Percentiles rank a stretch among this genome's conserved stretches.
phyloP scores from a whole-genome alignment of 1,140 invertebrate genomes.

The Calosoma granatense region DNA sequence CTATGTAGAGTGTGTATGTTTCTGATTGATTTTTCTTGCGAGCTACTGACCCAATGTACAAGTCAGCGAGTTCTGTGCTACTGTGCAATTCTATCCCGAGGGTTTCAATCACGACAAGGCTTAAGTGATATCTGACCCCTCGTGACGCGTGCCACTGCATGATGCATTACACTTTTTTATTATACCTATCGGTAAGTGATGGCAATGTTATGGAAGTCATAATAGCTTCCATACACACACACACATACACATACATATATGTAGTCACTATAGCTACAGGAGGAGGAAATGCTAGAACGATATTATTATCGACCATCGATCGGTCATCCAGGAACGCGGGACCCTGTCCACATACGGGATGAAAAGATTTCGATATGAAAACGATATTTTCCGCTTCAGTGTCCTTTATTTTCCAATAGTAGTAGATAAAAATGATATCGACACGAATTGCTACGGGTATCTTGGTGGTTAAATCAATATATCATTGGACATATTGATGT shows the following conservation, averaged over 20 bases:
- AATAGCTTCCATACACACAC: not conserved
- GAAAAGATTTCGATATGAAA: constrained; percentile 3
- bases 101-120: constrained; percentile 1
- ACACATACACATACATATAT: too few relatives aligned
- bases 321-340: not conserved
- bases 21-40: too few relatives aligned
- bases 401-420: not conserved
- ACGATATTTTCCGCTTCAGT: constrained; percentile 1
- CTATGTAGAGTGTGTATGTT: too few relatives aligned
- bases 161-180: constrained; percentile 9
- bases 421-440: constrained; percentile 8
- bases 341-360: not conserved
- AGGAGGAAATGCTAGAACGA: not conserved
- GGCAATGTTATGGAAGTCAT: constrained; percentile 6
- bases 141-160: not conserved
- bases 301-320: constrained; percentile 1
- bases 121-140: constrained; percentile 7
- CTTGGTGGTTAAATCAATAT: too few relatives aligned
- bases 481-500: too few relatives aligned
- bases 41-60: not conserved
- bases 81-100: not conserved
- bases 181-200: constrained; percentile 2
- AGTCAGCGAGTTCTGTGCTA: too few relatives aligned
- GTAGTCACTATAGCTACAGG: too few relatives aligned
- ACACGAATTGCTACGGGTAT: not conserved